phyloP scores from a whole-genome alignment of 1,140 invertebrate species.

The Dendrolimus punctatus region DNA sequence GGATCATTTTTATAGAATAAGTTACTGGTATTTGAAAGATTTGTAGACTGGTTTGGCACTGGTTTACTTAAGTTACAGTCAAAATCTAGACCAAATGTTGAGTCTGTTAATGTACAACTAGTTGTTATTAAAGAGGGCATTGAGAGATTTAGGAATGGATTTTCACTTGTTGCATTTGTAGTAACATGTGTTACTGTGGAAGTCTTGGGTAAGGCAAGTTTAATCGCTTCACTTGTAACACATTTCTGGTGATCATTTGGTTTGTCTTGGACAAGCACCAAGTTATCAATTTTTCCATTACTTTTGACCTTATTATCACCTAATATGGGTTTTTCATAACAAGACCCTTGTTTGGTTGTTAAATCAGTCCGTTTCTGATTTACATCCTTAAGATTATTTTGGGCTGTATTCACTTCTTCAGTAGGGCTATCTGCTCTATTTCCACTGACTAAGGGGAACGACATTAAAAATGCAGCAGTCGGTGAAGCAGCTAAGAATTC shows the following conservation, averaged over 20 bases:
- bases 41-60: constrained; percentile 33
- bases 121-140: constrained; percentile 47
- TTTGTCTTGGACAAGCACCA: constrained; percentile 23
- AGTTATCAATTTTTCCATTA: constrained; percentile 24
- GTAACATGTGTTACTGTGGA: constrained; percentile 9
- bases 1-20: constrained; percentile 61
- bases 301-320: constrained; percentile 35
- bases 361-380: constrained; percentile 34
- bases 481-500: constrained; percentile 85
- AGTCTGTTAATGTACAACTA: constrained; percentile 38
- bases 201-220: constrained; percentile 14
- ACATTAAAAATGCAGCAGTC: constrained; percentile 83
- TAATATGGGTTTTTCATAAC: constrained; percentile 42
- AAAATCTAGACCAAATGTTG: constrained; percentile 51
- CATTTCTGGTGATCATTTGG: constrained; percentile 33
- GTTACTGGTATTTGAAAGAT: constrained; percentile 39
- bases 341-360: constrained; percentile 25
- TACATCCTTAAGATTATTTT: constrained; percentile 32
- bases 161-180: constrained; percentile 35
- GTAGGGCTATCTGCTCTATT: constrained; percentile 66
- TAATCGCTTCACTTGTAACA: constrained; percentile 24
- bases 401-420: constrained; percentile 38
- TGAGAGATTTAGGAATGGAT: constrained; percentile 53
- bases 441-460: constrained; percentile 79
- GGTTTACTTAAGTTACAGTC: constrained; percentile 54